These are phyloP conservation scores for Actinemys pallida DNA, from an alignment of 2,113 vertebrate species.

Conservation along the genomic window DNA sequence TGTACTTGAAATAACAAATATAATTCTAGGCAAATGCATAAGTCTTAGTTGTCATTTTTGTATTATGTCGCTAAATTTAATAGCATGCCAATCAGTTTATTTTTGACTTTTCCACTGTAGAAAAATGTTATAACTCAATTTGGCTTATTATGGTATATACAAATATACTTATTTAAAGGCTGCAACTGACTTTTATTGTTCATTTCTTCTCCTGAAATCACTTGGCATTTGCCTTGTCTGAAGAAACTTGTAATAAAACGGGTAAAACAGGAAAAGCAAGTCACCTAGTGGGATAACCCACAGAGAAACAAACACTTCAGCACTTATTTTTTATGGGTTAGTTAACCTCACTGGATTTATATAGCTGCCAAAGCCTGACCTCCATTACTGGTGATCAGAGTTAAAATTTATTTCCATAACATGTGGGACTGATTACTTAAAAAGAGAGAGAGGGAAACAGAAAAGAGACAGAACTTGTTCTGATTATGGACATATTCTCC, in stretches of 20 bases:
- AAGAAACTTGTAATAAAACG: conserved; percentile 63
- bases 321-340: conserved; percentile 72
- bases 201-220: conserved; percentile 44
- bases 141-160: neutral
- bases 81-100: neutral
- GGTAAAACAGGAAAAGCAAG: conserved; percentile 48
- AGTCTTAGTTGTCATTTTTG: neutral
- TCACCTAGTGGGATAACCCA: conserved; percentile 16
- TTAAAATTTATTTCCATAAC: conserved; percentile 63
- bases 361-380: conserved; percentile 54
- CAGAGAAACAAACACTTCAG: conserved; percentile 69
- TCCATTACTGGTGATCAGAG: conserved; percentile 53
- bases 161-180: neutral
- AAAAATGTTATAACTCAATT: neutral
- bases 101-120: neutral
- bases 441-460: conserved; percentile 13
- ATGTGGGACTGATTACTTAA: conserved; percentile 25
- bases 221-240: conserved; percentile 43
- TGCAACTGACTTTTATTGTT: conserved; percentile 23
- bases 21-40: neutral
- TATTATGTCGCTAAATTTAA: neutral
- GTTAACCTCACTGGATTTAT: conserved; percentile 72
- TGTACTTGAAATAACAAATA: neutral
- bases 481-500: neutral
- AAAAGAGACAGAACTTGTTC: neutral